Percentiles rank a stretch among this genome's conserved stretches.
Conservation (phyloP, 2,888 invertebrate genomes). For the Plebejus anna region DNA sequence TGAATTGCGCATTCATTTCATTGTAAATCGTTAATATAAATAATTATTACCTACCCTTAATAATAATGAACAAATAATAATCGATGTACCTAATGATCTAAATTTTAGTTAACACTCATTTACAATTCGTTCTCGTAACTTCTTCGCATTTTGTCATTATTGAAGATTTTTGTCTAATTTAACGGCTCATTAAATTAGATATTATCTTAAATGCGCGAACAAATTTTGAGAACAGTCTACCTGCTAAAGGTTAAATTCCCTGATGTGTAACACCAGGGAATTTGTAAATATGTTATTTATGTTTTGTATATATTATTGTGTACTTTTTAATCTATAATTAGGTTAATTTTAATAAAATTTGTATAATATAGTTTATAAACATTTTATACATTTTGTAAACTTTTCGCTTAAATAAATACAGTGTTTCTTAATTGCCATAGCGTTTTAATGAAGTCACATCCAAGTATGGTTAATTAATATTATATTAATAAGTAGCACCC, state of each 20-base stretch:
- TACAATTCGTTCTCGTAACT: background rate
- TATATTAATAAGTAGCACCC: background rate
- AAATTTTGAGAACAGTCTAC: background rate
- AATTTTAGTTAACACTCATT: conserved; percentile 1
- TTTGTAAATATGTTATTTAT: conserved; percentile 34
- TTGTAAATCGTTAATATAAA: background rate
- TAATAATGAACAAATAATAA: background rate
- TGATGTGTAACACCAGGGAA: conserved; percentile 9
- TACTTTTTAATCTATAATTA: conserved; percentile 17
- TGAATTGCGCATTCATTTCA: background rate
- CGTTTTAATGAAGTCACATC: background rate
- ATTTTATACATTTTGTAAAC: conserved; percentile 46
- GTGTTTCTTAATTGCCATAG: conserved; percentile 34
- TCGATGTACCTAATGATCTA: background rate
- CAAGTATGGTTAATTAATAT: background rate
- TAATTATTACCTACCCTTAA: background rate
- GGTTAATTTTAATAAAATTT: conserved; percentile 22
- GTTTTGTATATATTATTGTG: conserved; percentile 32
- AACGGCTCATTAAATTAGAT: background rate
- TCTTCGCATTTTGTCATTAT: background rate
- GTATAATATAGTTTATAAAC: conserved; percentile 19
- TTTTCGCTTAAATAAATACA: conserved; percentile 38
- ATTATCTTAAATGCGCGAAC: background rate
- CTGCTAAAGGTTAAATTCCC: background rate
- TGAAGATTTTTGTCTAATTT: background rate